These are phyloP conservation scores for Argentina silus DNA, from an alignment of 2,797 vertebrate genomes.

Conservation along the genomic window DNA sequence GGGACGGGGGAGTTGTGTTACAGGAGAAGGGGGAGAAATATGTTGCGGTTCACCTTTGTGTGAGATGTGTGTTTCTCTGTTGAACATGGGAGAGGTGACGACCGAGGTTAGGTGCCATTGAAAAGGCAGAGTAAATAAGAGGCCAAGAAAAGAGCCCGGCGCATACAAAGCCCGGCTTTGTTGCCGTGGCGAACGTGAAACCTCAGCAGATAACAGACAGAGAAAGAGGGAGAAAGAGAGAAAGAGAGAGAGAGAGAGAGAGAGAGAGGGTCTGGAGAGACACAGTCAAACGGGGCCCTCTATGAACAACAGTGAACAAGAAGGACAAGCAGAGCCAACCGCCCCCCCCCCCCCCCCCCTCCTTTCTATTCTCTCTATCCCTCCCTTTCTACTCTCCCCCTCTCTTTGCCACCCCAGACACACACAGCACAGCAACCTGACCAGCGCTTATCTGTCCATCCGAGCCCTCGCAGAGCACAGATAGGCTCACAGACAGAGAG, in stretches of 20 bases:
- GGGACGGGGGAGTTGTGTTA: conserved; percentile 3
- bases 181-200: conserved; percentile 64
- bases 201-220: conserved; percentile 64
- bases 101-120: conserved; percentile 20
- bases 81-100: conserved; percentile 48
- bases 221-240: conserved; percentile 8
- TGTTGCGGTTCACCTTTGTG: conserved; percentile 23
- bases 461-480: conserved; percentile 52
- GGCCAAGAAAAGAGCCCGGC: conserved; percentile 40
- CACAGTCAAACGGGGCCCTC: conserved; percentile 11
- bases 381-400: conserved; percentile 20
- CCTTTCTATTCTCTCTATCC: conserved; percentile 17
- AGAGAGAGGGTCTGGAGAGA: not conserved
- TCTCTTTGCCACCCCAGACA: not conserved
- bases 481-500: conserved; percentile 34
- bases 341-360: conserved; percentile 20
- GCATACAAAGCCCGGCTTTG: conserved; percentile 63
- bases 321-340: conserved; percentile 44
- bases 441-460: conserved; percentile 50
- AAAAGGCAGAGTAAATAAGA: conserved; percentile 47
- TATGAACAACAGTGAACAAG: conserved; percentile 44
- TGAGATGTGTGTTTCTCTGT: conserved; percentile 38
- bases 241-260: not conserved
- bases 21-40: conserved; percentile 16
- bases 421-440: conserved; percentile 41